Evolutionary conservation across 1,140 invertebrate species (phyloP).

Genomic region (Triops longicaudatus): DNA sequence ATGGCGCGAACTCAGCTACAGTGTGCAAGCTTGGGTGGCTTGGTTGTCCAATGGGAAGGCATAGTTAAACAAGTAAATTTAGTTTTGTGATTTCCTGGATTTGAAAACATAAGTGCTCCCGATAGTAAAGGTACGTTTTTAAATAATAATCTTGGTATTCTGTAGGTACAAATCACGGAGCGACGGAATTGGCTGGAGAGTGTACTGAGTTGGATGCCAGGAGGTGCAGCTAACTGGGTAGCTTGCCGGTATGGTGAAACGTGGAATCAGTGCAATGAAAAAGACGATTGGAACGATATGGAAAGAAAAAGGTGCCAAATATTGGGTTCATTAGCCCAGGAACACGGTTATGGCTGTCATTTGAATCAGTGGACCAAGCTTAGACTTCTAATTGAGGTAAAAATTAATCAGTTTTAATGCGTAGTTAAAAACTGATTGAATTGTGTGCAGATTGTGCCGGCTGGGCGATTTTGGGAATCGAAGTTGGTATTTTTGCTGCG

Average conservation of each 20-base stretch:
- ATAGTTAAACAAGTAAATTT: constrained; percentile 17
- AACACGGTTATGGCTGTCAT: constrained; percentile 16
- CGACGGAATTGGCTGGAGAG: not conserved
- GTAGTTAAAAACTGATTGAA: no score
- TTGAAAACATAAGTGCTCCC: not conserved
- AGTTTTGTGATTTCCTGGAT: not conserved
- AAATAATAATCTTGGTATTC: no score
- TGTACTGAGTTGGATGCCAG: constrained; percentile 2
- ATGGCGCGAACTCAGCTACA: constrained; percentile 6
- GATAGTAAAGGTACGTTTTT: not conserved
- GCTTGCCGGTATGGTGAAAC: not conserved
- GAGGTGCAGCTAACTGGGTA: not conserved
- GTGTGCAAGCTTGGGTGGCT: not conserved
- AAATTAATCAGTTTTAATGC: not conserved
- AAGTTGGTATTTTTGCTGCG: not conserved
- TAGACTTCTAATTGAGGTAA: constrained; percentile 4
- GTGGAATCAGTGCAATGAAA: constrained; percentile 8
- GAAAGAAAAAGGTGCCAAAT: not conserved
- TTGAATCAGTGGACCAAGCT: not conserved
- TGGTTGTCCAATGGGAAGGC: not conserved
- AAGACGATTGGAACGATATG: not conserved
- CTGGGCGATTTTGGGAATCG: not conserved
- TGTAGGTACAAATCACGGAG: constrained; percentile 16
- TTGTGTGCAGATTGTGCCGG: not conserved
- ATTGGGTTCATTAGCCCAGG: not conserved